Conservation (phyloP, 2,888 invertebrate genomes). For the Neoitamus cyanurus region DNA sequence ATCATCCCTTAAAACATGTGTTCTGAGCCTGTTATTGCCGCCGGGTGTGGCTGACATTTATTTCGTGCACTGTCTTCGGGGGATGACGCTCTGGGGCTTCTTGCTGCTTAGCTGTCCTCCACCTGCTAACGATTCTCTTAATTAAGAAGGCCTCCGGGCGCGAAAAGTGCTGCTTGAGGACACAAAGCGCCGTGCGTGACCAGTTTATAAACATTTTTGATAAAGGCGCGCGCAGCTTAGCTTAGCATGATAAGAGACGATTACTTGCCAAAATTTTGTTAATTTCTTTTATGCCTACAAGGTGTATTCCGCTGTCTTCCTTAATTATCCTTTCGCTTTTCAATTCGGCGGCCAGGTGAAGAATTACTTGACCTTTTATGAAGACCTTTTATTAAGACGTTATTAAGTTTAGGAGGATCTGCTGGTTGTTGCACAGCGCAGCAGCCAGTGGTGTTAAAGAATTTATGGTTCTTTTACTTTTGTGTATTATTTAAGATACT, state of each 20-base stretch:
- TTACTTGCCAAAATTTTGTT: not conserved
- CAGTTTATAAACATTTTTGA: not conserved
- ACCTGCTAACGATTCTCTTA: conserved; percentile 1
- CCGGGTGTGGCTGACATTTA: conserved; percentile 22
- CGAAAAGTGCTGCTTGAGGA: not conserved
- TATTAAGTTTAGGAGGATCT: no score
- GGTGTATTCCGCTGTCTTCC: not conserved
- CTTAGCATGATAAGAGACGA: not conserved
- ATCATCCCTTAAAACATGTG: conserved; percentile 29
- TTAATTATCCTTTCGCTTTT: not conserved
- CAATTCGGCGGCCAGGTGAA: not conserved
- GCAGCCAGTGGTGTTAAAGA: no score
- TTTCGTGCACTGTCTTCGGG: not conserved
- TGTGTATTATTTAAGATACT: no score
- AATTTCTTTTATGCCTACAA: not conserved
- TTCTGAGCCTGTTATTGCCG: not conserved
- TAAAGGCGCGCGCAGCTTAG: not conserved
- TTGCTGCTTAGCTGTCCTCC: not conserved
- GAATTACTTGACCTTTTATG: not conserved
- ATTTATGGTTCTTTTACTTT: no score
- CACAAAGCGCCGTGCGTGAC: not conserved
- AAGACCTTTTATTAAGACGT: no score
- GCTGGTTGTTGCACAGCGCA: no score
- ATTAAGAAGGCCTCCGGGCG: not conserved
- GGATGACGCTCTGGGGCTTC: not conserved